Evolutionary conservation across 2,888 invertebrate species (phyloP).

Genomic region (Metalampra italica): DNA sequence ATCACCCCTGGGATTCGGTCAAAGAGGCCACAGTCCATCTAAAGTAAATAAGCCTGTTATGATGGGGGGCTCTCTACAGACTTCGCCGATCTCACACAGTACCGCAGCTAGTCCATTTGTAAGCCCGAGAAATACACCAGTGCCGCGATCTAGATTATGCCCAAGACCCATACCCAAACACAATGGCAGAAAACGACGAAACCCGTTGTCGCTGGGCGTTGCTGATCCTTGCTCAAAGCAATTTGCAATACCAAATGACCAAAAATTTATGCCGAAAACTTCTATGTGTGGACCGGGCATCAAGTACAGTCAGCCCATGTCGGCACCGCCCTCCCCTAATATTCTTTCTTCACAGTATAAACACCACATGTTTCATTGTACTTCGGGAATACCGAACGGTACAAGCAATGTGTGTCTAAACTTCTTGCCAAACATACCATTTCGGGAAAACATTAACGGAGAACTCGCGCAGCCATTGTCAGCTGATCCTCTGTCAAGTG

Average conservation of each 20-base stretch:
- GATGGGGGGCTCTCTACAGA: constrained; percentile 64
- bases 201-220: constrained; percentile 53
- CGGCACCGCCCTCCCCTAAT: constrained; percentile 84
- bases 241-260: constrained; percentile 68
- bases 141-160: constrained; percentile 81
- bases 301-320: constrained; percentile 77
- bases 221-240: constrained; percentile 49
- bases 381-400: constrained; percentile 53
- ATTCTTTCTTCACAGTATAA: constrained; percentile 69
- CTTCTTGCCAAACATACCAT: constrained; percentile 59
- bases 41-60: constrained; percentile 52
- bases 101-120: constrained; percentile 89
- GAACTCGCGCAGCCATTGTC: constrained; percentile 58
- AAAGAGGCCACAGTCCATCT: constrained; percentile 57
- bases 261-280: constrained; percentile 56
- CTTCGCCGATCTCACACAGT: constrained; percentile 78
- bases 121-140: constrained; percentile 87
- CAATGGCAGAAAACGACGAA: constrained; percentile 56
- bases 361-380: constrained; percentile 68
- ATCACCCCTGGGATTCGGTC: constrained; percentile 59
- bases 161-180: constrained; percentile 72
- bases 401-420: constrained; percentile 63
- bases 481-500: constrained; percentile 74
- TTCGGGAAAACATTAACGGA: constrained; percentile 67
- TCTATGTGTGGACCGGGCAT: constrained; percentile 42